Base-by-base conservation (phyloP, 2,113 vertebrate species). In the Zosterops borbonicus region DNA sequence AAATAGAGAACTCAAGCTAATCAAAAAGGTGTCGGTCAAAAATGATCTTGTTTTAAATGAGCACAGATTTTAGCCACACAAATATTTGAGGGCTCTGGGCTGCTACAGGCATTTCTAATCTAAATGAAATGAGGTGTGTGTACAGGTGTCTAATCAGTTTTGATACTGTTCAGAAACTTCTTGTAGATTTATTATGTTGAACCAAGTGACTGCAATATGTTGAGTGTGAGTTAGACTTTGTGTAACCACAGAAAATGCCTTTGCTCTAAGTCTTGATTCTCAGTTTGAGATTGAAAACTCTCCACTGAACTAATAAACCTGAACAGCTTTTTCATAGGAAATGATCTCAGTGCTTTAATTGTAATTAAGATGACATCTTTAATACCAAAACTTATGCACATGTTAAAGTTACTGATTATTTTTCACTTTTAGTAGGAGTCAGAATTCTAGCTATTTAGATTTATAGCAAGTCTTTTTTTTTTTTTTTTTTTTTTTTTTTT, bases 91-190 rank as follows among this genome's bases (percentile, higher is more conserved):
- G 80, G 55, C 52, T 69, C 71, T 90, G 76, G 41, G 17, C 70
- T 83, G 65, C 74, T 88, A 37, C 25, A 94, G 67, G 55, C 70
- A 8, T 83, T 87, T 74, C 53, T 80, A 56, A 31, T 28, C 47
- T 50, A 63, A 83, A 62, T 81, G 35, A 95, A 93, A 89, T 70
- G 59, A 93, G 82, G 79, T 93, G 78, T 93, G 75, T 5, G 0
- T 90, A 44, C 90, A 87, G 85, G 67, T 91, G 90, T 90, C 76
- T 88, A 49, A 90, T 90, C 68, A 46, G 60, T 81, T 93, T 83
- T 93, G 59, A 86, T 92, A 70, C 35, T 88, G 52, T 55, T 96
- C 52, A 83, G 83, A 69, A 91, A 92, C 31, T 52, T 89, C 18
- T 39, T 69, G 33, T 75, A 39, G 81, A 89, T 80, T 95, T 88